Base-by-base conservation (phyloP, 2,113 vertebrate species). In the Gallinago jamesoni region DNA sequence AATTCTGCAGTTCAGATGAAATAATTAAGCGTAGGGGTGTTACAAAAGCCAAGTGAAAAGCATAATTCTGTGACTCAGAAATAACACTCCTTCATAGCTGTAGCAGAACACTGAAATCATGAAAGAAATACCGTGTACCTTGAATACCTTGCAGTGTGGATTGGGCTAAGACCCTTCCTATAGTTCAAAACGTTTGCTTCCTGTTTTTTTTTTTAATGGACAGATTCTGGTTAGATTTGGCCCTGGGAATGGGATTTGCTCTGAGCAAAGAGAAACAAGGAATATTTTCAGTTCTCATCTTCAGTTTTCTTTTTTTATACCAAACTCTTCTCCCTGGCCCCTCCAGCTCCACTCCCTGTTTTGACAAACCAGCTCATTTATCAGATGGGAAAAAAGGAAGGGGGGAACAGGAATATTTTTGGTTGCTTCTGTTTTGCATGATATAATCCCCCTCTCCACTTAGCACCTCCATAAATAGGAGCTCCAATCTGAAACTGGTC, bases 11-110 rank as follows among this genome's bases (percentile, higher is more conserved):
- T 94, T 96, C 69, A 89, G 73, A 93, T 93, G 69, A 90, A 94
- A 96, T 93, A 95, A 95, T 96, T 94, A 93, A 93, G 86, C 7
- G 28, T 96, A 95, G 90, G 89, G 86, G 90, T 95, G 69, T 84
- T 93, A 86, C 48, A 92, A 90, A 86, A 96, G 48, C 85, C 79
- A 90, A 96, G 83, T 82, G 73, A 96, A 95, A 95, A 97, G 73
- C 39, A 89, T 92, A 95, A 85, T 90, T 94, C 90, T 84, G 83
- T 95, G 88, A 89, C 83, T 97, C 90, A 92, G 96, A 96, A 93
- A 92, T 84, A 90, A 84, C 73, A 78, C 92, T 96, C 62, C 72
- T 80, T 95, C 73, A 67, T 77, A 91, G 66, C 81, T 84, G 27
- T 72, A 48, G 50, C 57, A 89, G 86, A 93, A 64, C n/a, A 79